Evolutionary conservation across 2,888 invertebrate genomes (phyloP), one percentile per base, ranked within the genome.

Genomic region (Petrolisthes cinctipes): DNA sequence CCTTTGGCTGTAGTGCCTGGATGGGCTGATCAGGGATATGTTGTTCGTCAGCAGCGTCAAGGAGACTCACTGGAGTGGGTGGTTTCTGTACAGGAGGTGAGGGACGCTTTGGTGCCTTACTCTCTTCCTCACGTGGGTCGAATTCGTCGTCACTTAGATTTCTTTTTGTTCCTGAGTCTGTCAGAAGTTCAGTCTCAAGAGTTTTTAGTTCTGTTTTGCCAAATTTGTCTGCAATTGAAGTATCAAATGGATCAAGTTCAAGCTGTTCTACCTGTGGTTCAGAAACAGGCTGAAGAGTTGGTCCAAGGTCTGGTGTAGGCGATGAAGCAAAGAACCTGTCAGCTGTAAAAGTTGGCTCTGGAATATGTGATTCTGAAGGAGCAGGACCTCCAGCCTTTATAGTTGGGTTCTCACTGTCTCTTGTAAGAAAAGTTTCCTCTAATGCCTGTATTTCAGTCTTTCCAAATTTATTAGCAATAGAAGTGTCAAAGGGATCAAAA

Each of bases 401-500:
- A 5, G 57, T 5, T 91, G 82, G 75, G 86, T 86, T 79, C 81
- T 91, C 51, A 92, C 92, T 61, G 93, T 92, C 75, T 51, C 94
- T 94, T 17, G 95, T 94, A 1, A 97, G 94, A 14, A 97, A 93
- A 92, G 97, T 97, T 92, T 95, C 94, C 93, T 97, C 97, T 75
- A 97, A 93, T 91, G 96, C 95, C 92, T 96, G 96, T 3, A 97
- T 92, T 93, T 97, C 97, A 6, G 95, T 95, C 92, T 95, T 95
- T 71, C 96, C 96, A 0, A 96, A 94, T 84, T 94, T 94, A 91
- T 95, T 95, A 3, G 96, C 95, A 61, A 95, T 94, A 0, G 97
- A 96, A 0, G 97, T 97, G 92, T 97, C 97, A 92, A 97, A 97
- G 0, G 97, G 97, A 93, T 97, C 97, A 85, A 95, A 94, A 23